Percentiles rank a stretch among this genome's conserved stretches.
Conservation (phyloP, 2,113 vertebrate genomes). For the Dicentrarchus labrax region DNA sequence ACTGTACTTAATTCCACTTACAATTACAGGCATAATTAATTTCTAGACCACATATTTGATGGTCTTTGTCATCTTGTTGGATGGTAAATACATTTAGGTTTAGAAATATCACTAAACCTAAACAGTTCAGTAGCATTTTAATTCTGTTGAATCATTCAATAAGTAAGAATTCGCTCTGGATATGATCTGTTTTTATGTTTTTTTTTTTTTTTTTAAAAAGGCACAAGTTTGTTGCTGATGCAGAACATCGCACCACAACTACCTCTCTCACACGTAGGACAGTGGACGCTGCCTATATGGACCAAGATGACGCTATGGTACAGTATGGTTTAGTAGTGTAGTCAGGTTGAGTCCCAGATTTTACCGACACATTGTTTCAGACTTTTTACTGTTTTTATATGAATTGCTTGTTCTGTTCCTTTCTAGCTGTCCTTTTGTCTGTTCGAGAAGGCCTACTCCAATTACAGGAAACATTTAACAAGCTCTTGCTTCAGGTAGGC, state of each 20-base stretch:
- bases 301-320: slow-evolving; percentile 55
- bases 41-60: neutral
- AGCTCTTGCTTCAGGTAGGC: slow-evolving; percentile 72
- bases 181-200: slow-evolving; percentile 8
- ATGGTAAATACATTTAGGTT: too few species aligned
- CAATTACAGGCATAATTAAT: neutral
- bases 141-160: neutral
- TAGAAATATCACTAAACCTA: too few species aligned
- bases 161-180: neutral
- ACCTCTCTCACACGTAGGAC: neutral
- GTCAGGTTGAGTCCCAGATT: neutral
- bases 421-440: slow-evolving; percentile 49
- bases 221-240: slow-evolving; percentile 56
- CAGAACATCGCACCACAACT: slow-evolving; percentile 5
- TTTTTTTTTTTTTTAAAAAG: slow-evolving; percentile 52
- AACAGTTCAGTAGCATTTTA: too few species aligned
- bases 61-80: too few species aligned
- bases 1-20: neutral
- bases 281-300: slow-evolving; percentile 15
- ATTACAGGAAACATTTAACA: slow-evolving; percentile 62
- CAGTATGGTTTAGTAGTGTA: neutral
- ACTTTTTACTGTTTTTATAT: neutral
- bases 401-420: neutral
- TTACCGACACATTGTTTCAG: neutral
- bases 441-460: slow-evolving; percentile 67